Evolutionary conservation across 2,797 vertebrate genomes (phyloP), one percentile per base, ranked within the genome.

Genomic region (Limnodromus scolopaceus): DNA sequence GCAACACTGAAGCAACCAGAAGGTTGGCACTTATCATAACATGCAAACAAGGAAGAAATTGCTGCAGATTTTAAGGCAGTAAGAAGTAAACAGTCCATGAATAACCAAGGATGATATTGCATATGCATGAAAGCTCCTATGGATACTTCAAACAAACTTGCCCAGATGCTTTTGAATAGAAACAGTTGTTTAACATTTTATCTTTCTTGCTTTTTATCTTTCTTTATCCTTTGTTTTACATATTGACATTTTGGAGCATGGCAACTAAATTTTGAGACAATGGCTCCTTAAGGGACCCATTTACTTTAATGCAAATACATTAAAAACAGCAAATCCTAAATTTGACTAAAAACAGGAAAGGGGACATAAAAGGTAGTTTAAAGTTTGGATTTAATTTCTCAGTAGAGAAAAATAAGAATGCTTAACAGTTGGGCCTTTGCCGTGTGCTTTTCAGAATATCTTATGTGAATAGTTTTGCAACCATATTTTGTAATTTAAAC

Each of bases 21-120:
- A 84, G n/a, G 48, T 12, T 94, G 60, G 30, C 65, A 63, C 27
- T 90, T 93, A 81, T 12, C 43, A 0, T 68, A 83, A 43, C 74
- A 25, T 57, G 32, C 32, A 93, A 93, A 84, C 65, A 53, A 86
- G 69, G 53, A 60, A 85, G 49, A 88, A 95, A 83, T 75, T 85
- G 88, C 45, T 94, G 72, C 60, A 74, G 23, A 48, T 83, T 87
- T 93, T 46, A 92, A 89, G 43, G 43, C 1, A 3, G 28, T 49
- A 49, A 55, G 70, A 88, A 61, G 17, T 51, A 54, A 81, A 55
- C 17, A 34, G 19, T 19, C 11, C n/a, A 3, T 13, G 46, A 36
- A 32, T 68, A 85, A 28, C 6, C 10, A 57, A 16, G 25, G 39
- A 9, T 70, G 48, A 7, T 65, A 45, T 16, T 88, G 34, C 9